Evolutionary conservation across 2,113 vertebrate genomes (phyloP).

Genomic region (Cathartes aura): DNA sequence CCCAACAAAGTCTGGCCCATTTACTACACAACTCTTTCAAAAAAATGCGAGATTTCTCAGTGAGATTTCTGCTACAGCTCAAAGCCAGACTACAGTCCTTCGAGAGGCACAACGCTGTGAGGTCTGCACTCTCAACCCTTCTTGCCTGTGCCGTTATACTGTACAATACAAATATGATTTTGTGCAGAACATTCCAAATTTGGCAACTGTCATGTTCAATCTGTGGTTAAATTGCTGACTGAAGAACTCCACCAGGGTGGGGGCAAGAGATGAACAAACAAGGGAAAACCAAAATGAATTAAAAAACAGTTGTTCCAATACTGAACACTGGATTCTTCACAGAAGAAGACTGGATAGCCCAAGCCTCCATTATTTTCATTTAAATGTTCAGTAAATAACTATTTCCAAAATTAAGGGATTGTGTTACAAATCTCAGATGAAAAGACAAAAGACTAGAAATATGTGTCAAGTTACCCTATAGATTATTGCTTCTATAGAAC

Average conservation of each 20-base stretch:
- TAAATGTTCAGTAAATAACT: background rate
- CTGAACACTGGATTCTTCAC: background rate
- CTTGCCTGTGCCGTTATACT: background rate
- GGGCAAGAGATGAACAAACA: background rate
- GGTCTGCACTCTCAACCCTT: background rate
- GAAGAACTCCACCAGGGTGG: background rate
- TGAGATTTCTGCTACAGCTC: slow-evolving; percentile 8
- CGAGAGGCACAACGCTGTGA: background rate
- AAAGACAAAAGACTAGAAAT: background rate
- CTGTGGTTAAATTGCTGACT: slow-evolving; percentile 10
- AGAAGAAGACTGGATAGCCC: background rate
- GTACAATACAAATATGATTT: background rate
- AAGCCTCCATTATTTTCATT: background rate
- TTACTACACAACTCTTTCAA: background rate
- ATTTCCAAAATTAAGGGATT: background rate
- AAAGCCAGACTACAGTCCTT: background rate
- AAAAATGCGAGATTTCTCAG: background rate
- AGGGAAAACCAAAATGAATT: background rate
- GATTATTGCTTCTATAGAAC: background rate
- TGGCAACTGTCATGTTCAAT: slow-evolving; percentile 45
- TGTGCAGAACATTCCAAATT: slow-evolving; percentile 45
- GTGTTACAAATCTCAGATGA: background rate
- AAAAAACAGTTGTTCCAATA: background rate
- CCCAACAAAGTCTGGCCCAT: background rate
- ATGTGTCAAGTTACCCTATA: background rate